A percentile compares a stretch with the other conserved stretches of the same genome.
Conservation (phyloP, 2,888 invertebrate species). For the Lycaena phlaeas region DNA sequence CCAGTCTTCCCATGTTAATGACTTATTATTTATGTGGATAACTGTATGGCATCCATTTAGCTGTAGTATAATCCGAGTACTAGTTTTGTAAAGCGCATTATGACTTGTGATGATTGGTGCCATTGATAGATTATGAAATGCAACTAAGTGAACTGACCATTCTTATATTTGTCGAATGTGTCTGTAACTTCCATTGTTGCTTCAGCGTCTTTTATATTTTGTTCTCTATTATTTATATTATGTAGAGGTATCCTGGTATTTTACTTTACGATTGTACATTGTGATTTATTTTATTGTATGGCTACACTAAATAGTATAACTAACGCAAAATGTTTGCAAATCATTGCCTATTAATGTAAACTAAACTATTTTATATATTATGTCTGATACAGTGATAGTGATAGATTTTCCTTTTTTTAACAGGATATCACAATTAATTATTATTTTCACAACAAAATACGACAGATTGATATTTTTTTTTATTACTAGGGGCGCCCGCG, state of each 20-base stretch:
- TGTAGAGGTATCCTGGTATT: slow-evolving; percentile 17
- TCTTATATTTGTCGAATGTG: slow-evolving; percentile 45
- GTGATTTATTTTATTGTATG: neutral
- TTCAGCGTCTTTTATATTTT: slow-evolving; percentile 25
- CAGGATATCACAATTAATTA: neutral
- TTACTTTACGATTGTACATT: neutral
- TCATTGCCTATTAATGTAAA: neutral
- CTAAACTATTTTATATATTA: neutral
- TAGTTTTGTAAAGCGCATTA: slow-evolving; percentile 53
- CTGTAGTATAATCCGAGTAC: slow-evolving; percentile 22
- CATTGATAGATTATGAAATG: slow-evolving; percentile 68
- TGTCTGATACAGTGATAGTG: slow-evolving; percentile 1
- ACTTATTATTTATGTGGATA: slow-evolving; percentile 3
- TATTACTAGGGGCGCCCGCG: too few species aligned
- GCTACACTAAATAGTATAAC: neutral
- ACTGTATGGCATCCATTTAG: slow-evolving; percentile 9
- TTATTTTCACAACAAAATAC: neutral
- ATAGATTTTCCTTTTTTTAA: slow-evolving; percentile 4
- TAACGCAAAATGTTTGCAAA: neutral
- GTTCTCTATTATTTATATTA: slow-evolving; percentile 20
- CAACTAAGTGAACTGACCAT: slow-evolving; percentile 46
- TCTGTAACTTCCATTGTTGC: slow-evolving; percentile 66
- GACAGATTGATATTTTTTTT: neutral
- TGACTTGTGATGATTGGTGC: slow-evolving; percentile 72
- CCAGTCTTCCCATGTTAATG: neutral